Conservation (phyloP, 2,113 vertebrate species). For the Fregata magnificens region DNA sequence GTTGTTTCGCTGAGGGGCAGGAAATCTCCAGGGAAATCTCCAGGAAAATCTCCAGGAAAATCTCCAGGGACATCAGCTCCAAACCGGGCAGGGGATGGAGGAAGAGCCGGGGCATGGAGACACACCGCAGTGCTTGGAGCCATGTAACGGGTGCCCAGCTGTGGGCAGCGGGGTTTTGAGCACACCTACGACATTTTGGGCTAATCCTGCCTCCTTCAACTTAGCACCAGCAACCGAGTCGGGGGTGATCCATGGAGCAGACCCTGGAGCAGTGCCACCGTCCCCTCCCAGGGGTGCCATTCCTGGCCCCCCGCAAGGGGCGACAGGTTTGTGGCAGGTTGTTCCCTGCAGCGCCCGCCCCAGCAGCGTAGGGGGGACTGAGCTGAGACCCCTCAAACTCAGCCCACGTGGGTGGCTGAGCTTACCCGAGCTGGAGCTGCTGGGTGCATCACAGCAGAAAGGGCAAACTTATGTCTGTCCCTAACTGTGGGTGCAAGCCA, state of each 20-base stretch:
- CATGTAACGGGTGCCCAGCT: accelerated
- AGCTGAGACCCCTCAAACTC: not conserved
- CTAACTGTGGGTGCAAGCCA: accelerated
- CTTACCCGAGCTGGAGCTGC: accelerated
- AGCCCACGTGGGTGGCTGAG: accelerated
- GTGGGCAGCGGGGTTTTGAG: not conserved
- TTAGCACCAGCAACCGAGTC: accelerated
- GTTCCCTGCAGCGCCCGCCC: not conserved
- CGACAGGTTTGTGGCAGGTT: not conserved
- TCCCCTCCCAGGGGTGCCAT: not conserved
- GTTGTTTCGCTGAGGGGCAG: not conserved
- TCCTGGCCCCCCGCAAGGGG: not conserved
- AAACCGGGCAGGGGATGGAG: accelerated
- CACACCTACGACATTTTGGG: not conserved
- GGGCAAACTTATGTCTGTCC: not conserved
- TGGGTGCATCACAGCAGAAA: not conserved
- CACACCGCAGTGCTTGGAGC: not conserved
- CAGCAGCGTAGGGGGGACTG: not conserved
- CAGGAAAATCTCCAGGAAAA: too few species aligned
- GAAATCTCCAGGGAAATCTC: too few species aligned
- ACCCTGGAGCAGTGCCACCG: not conserved
- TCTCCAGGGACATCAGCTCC: not conserved
- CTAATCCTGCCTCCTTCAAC: not conserved
- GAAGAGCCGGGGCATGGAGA: not conserved
- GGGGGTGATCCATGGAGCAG: accelerated